Percentiles rank a stretch among this genome's conserved stretches.
These are phyloP conservation scores for Desmodus rotundus DNA, from an alignment of 2,113 vertebrate species.

Conservation along the genomic window DNA sequence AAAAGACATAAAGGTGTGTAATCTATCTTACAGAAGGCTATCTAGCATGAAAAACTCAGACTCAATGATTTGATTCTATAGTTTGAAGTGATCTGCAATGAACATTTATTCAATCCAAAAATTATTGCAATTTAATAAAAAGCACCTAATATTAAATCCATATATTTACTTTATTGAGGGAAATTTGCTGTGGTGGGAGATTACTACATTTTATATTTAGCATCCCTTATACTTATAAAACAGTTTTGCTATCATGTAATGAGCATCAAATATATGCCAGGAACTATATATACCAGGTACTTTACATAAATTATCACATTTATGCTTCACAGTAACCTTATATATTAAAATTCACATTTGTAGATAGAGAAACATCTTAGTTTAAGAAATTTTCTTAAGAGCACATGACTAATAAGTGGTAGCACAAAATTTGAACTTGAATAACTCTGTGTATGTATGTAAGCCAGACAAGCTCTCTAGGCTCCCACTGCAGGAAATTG, in stretches of 20 bases:
- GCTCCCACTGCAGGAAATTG: background rate
- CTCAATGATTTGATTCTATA: background rate
- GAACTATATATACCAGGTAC: background rate
- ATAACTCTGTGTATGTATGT: background rate
- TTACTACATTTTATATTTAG: background rate
- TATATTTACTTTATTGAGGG: background rate
- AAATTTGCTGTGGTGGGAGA: background rate
- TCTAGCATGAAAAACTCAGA: background rate
- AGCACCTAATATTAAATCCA: background rate
- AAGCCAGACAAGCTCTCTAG: background rate
- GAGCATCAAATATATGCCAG: background rate
- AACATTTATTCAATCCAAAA: slow-evolving; percentile 15
- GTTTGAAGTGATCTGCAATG: background rate
- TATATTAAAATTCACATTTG: background rate
- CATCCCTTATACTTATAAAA: background rate
- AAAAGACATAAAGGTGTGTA: background rate
- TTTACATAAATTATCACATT: background rate
- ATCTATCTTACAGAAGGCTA: background rate
- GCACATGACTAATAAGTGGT: background rate
- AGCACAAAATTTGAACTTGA: background rate
- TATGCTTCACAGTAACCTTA: background rate
- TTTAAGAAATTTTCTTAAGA: background rate
- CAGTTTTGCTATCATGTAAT: background rate
- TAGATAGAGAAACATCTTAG: background rate
- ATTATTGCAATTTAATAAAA: slow-evolving; percentile 7